A percentile compares a stretch with the other conserved stretches of the same genome.
Conservation (phyloP, 2,113 vertebrate species). For the Ammodytes dubius region DNA sequence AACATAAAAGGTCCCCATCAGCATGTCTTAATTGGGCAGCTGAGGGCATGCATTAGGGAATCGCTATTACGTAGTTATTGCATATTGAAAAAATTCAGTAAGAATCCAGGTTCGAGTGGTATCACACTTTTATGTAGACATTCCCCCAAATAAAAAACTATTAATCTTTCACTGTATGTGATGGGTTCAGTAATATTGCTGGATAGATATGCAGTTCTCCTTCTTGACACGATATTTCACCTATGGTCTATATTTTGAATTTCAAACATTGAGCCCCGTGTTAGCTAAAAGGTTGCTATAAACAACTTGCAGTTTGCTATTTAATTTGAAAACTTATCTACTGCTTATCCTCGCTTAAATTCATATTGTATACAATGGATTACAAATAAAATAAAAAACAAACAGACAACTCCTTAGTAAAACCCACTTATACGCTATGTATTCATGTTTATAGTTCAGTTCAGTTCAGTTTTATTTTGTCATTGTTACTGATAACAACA, state of each 20-base stretch:
- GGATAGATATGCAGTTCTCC: neutral
- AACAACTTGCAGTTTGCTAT: conserved; percentile 1
- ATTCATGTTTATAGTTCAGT: neutral
- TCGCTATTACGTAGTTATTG: neutral
- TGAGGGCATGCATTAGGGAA: neutral
- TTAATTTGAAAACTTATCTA: conserved; percentile 3
- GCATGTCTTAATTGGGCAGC: neutral
- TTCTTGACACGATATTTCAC: neutral
- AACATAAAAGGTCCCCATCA: neutral
- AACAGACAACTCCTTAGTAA: neutral
- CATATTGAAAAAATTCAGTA: no score
- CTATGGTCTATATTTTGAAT: neutral
- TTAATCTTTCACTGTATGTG: no score
- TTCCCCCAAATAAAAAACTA: no score
- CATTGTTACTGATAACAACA: no score
- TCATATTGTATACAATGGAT: neutral
- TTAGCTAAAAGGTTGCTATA: neutral
- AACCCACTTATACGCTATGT: neutral
- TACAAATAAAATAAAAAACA: no score
- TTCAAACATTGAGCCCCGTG: neutral
- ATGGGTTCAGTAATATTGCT: neutral
- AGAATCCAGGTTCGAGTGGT: no score
- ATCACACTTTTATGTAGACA: no score
- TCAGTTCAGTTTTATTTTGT: no score
- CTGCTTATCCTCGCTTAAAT: neutral